Evolutionary conservation across 2,797 vertebrate genomes (phyloP).

Genomic region (Myotis daubentonii): DNA sequence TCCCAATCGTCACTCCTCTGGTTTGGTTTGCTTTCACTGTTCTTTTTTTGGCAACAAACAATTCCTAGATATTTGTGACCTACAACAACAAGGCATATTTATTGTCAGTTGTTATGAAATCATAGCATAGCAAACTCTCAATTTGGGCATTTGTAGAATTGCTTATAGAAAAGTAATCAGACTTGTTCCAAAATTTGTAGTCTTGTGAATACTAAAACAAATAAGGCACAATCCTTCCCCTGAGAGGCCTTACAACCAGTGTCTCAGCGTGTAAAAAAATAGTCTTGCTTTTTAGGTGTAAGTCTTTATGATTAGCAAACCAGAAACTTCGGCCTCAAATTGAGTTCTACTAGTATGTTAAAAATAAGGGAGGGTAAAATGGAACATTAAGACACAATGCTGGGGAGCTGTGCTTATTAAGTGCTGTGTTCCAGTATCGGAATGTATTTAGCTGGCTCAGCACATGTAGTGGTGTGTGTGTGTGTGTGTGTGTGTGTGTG

Average conservation of each 20-base stretch:
- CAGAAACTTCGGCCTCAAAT: constrained; percentile 12
- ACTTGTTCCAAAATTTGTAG: not conserved
- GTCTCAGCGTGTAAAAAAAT: not conserved
- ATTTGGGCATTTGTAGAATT: not conserved
- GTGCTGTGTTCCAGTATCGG: not conserved
- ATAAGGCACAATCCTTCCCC: not conserved
- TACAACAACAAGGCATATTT: not conserved
- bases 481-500: no score
- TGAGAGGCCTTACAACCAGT: not conserved
- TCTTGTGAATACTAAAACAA: constrained; percentile 13
- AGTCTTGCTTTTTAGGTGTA: constrained; percentile 32
- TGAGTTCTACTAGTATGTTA: not conserved
- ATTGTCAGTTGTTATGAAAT: not conserved
- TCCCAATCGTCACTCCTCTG: not conserved
- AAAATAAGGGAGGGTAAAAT: constrained; percentile 15
- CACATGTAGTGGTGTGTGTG: not conserved
- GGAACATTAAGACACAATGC: not conserved
- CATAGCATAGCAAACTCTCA: not conserved
- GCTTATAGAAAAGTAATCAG: not conserved
- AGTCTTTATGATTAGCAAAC: constrained; percentile 19
- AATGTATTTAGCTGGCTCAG: constrained; percentile 28
- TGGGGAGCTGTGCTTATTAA: not conserved
- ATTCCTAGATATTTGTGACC: not conserved
- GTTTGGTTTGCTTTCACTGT: not conserved
- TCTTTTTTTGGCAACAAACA: not conserved